Evolutionary conservation across 1,140 invertebrate genomes (phyloP).

Genomic region (Listronotus oregonensis): DNA sequence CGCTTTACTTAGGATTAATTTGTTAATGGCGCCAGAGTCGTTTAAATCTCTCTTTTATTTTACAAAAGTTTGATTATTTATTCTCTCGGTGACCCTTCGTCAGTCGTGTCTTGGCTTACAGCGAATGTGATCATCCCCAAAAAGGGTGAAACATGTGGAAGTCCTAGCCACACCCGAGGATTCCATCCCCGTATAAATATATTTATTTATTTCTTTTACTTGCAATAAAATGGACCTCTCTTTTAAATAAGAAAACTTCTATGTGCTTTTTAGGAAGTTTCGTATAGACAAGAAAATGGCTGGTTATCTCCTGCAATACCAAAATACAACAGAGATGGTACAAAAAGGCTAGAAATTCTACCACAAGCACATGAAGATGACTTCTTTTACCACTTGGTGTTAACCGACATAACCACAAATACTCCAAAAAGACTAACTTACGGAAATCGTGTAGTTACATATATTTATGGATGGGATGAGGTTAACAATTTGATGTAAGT

Average conservation of each 20-base stretch:
- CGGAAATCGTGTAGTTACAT: constrained; percentile 75
- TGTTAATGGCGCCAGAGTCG: no score
- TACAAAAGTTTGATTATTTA: no score
- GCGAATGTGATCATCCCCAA: no score
- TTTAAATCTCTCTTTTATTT: no score
- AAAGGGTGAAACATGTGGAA: no score
- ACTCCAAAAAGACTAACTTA: constrained; percentile 63
- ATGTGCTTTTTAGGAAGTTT: constrained; percentile 32
- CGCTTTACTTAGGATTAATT: no score
- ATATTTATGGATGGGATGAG: constrained; percentile 79
- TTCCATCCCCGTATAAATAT: no score
- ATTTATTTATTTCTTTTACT: no score
- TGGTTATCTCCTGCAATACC: constrained; percentile 72
- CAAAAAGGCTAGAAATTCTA: constrained; percentile 56
- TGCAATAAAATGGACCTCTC: no score
- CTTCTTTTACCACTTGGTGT: constrained; percentile 70
- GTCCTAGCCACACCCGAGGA: no score
- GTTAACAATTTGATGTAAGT: constrained; percentile 68
- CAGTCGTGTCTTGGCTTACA: no score
- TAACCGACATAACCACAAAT: constrained; percentile 56
- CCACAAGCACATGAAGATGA: constrained; percentile 64
- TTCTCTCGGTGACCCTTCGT: no score
- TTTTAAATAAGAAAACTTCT: background rate
- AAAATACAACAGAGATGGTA: constrained; percentile 63
- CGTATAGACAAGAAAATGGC: constrained; percentile 59